Evolutionary conservation across 2,888 invertebrate species (phyloP).

Genomic region (Bruchidius siliquastri): DNA sequence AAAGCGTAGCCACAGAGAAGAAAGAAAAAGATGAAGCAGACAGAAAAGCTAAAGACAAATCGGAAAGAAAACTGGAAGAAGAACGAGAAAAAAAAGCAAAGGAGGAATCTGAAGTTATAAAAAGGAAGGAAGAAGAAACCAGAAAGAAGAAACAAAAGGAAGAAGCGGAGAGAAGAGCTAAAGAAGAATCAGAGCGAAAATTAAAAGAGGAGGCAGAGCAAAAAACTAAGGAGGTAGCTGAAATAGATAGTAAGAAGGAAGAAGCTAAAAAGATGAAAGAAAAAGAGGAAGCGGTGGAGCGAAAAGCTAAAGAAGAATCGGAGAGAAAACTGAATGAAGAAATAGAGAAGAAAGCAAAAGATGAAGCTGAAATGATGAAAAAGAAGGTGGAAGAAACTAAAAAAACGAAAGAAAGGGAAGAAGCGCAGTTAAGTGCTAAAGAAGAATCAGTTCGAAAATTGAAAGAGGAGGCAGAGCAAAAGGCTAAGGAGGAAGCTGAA

Average conservation of each 20-base stretch:
- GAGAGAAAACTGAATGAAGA: slow-evolving; percentile 7
- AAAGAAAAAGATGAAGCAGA: slow-evolving; percentile 7
- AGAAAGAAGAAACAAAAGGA: background rate
- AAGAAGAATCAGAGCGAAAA: slow-evolving; percentile 7
- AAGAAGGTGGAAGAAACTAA: slow-evolving; percentile 11
- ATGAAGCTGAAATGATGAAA: slow-evolving; percentile 12
- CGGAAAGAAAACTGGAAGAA: slow-evolving; percentile 1
- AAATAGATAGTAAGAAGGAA: slow-evolving; percentile 8
- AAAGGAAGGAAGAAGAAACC: slow-evolving; percentile 5
- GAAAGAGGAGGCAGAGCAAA: background rate
- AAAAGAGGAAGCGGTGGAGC: slow-evolving; percentile 10
- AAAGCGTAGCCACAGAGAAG: slow-evolving; percentile 10
- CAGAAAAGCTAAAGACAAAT: background rate
- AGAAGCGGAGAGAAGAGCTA: background rate
- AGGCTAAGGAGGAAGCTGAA: background rate
- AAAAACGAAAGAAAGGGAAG: slow-evolving; percentile 2
- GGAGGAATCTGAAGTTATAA: slow-evolving; percentile 11
- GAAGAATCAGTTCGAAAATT: slow-evolving; percentile 10
- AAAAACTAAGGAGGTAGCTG: slow-evolving; percentile 1
- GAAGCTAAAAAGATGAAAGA: slow-evolving; percentile 8
- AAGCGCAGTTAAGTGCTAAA: slow-evolving; percentile 10
- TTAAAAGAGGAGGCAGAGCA: slow-evolving; percentile 11
- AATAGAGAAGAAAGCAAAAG: slow-evolving; percentile 12
- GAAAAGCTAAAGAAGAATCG: slow-evolving; percentile 6
- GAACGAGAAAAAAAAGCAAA: slow-evolving; percentile 7